phyloP scores from a whole-genome alignment of 2,888 invertebrate genomes.

The Pherbina coryleti region DNA sequence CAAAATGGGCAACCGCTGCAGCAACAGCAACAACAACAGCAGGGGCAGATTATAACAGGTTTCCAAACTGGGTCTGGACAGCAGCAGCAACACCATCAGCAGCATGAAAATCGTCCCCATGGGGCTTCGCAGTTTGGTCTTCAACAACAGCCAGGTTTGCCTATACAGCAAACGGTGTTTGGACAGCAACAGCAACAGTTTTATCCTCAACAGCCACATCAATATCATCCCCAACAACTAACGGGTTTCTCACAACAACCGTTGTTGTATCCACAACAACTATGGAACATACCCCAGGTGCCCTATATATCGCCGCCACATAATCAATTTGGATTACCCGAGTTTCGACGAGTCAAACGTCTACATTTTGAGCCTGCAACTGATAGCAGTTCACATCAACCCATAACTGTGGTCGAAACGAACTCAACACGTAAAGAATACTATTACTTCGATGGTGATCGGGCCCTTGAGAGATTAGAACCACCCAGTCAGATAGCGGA shows the following conservation, averaged over 20 bases:
- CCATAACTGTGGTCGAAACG: conserved; percentile 60
- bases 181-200: conserved; percentile 27
- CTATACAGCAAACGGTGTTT: neutral
- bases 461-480: conserved; percentile 51
- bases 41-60: neutral
- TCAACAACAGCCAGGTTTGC: conserved; percentile 4
- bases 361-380: conserved; percentile 47
- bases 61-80: neutral
- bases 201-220: conserved; percentile 24
- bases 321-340: conserved; percentile 32
- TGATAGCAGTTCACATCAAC: conserved; percentile 55
- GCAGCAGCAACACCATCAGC: neutral
- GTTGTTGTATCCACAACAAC: conserved; percentile 24
- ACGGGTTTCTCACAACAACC: neutral
- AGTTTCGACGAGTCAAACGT: conserved; percentile 53
- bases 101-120: neutral
- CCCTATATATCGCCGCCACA: neutral
- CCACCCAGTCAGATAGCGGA: neutral
- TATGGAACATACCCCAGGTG: conserved; percentile 13
- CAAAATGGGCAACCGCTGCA: conserved; percentile 36
- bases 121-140: neutral
- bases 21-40: neutral
- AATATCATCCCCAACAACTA: conserved; percentile 16
- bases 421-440: conserved; percentile 64
- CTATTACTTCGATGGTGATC: conserved; percentile 59